Percentiles rank a stretch among this genome's conserved stretches.
phyloP scores from a whole-genome alignment of 1,140 invertebrate species.

The Psilanteris sp. region DNA sequence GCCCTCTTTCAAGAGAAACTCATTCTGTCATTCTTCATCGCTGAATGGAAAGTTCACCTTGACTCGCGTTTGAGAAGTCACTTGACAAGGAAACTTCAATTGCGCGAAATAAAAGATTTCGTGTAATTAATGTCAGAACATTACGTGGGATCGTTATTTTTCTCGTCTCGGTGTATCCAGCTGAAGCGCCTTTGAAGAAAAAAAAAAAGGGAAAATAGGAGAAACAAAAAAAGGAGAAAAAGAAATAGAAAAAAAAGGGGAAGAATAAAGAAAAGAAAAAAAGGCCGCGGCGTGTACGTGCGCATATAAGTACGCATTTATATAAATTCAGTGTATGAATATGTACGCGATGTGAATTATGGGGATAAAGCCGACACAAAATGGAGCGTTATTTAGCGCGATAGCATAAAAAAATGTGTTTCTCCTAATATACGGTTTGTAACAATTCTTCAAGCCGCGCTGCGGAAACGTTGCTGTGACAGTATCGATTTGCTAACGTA shows the following conservation, averaged over 20 bases:
- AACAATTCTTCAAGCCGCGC: conserved; percentile 24
- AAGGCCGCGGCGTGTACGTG: too few species aligned
- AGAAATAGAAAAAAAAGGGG: too few species aligned
- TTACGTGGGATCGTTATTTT: neutral
- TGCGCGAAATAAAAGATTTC: conserved; percentile 22
- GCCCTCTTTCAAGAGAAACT: conserved; percentile 42
- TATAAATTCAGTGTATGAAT: too few species aligned
- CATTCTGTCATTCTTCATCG: conserved; percentile 30
- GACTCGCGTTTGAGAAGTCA: conserved; percentile 30
- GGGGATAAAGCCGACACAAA: neutral
- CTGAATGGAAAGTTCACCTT: conserved; percentile 53
- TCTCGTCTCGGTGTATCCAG: too few species aligned
- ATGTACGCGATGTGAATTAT: conserved; percentile 3
- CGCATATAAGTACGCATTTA: too few species aligned
- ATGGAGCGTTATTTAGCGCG: conserved; percentile 11
- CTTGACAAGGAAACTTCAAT: conserved; percentile 30
- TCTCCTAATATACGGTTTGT: conserved; percentile 17
- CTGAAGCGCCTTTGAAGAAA: neutral
- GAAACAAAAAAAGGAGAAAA: too few species aligned
- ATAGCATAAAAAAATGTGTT: conserved; percentile 15
- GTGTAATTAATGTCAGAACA: conserved; percentile 29
- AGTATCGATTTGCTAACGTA: conserved; percentile 27
- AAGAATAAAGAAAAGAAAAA: too few species aligned
- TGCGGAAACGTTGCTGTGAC: conserved; percentile 9
- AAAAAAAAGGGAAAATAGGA: too few species aligned